Percentiles rank a stretch among this genome's conserved stretches.
Evolutionary conservation across 2,888 invertebrate species (phyloP).

Genomic region (Dasypolia templi): DNA sequence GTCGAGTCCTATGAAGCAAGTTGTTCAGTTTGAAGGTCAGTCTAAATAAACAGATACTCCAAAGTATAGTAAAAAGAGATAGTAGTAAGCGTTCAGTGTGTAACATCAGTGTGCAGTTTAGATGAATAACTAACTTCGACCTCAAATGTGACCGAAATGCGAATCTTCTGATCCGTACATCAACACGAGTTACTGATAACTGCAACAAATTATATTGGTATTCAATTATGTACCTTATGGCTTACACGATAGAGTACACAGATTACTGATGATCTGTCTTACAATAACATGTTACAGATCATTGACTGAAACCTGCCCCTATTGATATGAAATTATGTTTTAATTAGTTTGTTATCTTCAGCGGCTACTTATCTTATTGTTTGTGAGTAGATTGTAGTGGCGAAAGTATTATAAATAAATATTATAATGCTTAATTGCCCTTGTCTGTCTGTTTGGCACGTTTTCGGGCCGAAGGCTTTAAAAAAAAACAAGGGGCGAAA

Average conservation of each 20-base stretch:
- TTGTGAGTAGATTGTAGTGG: conserved; percentile 12
- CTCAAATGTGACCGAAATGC: conserved; percentile 36
- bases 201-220: conserved; percentile 7
- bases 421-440: neutral
- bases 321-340: conserved; percentile 60
- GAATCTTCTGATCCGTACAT: conserved; percentile 52
- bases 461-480: neutral
- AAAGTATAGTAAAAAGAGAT: neutral
- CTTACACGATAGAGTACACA: neutral
- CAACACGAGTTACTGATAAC: conserved; percentile 64
- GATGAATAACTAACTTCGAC: conserved; percentile 16
- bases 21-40: no score
- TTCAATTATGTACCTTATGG: conserved; percentile 16
- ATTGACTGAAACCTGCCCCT: conserved; percentile 75
- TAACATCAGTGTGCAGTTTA: neutral
- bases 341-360: conserved; percentile 57
- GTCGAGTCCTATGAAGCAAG: neutral
- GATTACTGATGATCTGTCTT: conserved; percentile 30
- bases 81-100: neutral
- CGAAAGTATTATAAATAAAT: neutral
- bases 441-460: neutral
- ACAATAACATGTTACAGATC: conserved; percentile 70
- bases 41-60: no score
- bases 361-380: conserved; percentile 21
- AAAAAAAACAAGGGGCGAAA: neutral